Evolutionary conservation across 2,888 invertebrate genomes (phyloP).

Genomic region (Acronicta alni): DNA sequence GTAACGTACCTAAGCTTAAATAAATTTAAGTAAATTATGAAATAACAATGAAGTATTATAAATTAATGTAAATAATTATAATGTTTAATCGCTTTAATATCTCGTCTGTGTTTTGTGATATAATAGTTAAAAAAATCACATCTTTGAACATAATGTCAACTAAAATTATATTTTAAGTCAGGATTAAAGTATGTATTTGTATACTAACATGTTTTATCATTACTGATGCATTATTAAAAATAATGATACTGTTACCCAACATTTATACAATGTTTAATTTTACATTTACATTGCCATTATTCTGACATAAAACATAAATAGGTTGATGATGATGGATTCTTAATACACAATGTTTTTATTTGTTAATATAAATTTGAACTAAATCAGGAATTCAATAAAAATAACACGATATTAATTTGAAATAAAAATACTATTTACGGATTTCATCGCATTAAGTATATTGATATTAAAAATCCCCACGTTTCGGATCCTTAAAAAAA

Average conservation of each 20-base stretch:
- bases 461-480: too few relatives aligned
- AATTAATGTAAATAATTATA: constrained; percentile 49
- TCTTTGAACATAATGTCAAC: constrained; percentile 24
- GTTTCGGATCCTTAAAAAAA: too few relatives aligned
- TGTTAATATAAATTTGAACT: too few relatives aligned
- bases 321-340: not conserved
- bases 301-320: not conserved
- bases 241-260: not conserved
- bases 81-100: constrained; percentile 63
- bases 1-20: constrained; percentile 39
- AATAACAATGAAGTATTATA: constrained; percentile 52
- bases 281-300: not conserved
- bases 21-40: constrained; percentile 43
- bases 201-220: not conserved
- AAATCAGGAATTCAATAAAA: too few relatives aligned
- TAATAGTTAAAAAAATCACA: constrained; percentile 58
- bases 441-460: too few relatives aligned
- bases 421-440: too few relatives aligned
- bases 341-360: not conserved
- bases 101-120: constrained; percentile 78
- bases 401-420: too few relatives aligned
- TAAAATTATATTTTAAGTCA: constrained; percentile 21
- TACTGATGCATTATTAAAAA: too few relatives aligned
- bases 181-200: constrained; percentile 2
- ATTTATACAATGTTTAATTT: not conserved